Percentiles rank a stretch among this genome's conserved stretches.
phyloP scores from a whole-genome alignment of 2,113 vertebrate species.

The Ceyx melanurus region DNA sequence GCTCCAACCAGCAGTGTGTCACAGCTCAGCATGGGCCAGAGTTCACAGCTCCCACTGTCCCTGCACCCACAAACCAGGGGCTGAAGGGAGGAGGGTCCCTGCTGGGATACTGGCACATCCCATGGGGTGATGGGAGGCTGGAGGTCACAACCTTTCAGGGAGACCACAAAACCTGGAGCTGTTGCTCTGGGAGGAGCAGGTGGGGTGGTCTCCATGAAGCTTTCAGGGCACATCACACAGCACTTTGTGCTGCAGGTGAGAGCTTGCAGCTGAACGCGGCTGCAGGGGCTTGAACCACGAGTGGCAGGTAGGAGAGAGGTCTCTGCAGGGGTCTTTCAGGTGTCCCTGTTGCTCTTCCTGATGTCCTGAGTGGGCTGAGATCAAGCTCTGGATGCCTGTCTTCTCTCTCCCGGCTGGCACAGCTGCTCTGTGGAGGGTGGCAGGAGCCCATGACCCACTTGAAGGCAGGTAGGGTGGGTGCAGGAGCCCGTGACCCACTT shows the following conservation, averaged over 20 bases:
- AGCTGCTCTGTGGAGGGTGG: not conserved
- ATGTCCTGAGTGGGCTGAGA: not conserved
- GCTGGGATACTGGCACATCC: not conserved
- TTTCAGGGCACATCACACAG: fast-evolving
- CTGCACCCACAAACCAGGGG: fast-evolving
- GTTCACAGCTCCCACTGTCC: fast-evolving
- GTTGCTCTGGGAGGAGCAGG: not conserved
- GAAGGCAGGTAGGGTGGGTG: not conserved
- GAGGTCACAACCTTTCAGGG: fast-evolving
- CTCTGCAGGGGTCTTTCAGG: not conserved
- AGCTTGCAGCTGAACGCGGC: not conserved
- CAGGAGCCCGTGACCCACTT: not conserved
- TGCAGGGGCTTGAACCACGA: not conserved
- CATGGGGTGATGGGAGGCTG: not conserved
- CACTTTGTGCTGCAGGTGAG: not conserved
- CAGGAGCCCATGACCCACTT: not conserved
- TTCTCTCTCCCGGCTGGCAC: fast-evolving
- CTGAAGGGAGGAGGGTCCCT: not conserved
- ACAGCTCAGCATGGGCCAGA: fast-evolving
- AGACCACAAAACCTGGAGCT: fast-evolving
- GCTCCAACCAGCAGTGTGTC: fast-evolving
- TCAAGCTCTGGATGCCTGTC: fast-evolving
- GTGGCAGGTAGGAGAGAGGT: not conserved
- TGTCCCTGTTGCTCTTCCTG: not conserved
- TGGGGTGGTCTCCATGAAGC: not conserved